A percentile compares a stretch with the other conserved stretches of the same genome.
phyloP scores from a whole-genome alignment of 1,140 invertebrate species.

The Aphelenchoides fujianensis region DNA sequence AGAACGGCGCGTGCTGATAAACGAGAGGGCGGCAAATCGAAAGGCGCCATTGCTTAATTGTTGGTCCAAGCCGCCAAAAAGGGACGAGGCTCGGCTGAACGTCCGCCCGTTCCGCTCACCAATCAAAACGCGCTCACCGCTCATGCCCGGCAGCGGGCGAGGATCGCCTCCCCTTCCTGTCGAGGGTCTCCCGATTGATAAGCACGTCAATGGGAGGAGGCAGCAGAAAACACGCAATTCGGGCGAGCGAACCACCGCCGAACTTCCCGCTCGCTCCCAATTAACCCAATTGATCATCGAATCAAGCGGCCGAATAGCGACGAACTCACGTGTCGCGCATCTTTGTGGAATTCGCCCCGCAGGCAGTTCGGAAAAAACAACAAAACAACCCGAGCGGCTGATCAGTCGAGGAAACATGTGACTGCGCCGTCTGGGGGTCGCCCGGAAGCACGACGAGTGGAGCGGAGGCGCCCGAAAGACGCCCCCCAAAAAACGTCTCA shows the following conservation, averaged over 20 bases:
- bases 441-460: not conserved
- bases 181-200: slow-evolving; percentile 1
- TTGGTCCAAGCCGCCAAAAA: not conserved
- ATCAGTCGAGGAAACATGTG: not conserved
- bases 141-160: not conserved
- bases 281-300: slow-evolving; percentile 6
- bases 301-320: not conserved
- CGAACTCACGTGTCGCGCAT: not conserved
- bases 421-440: slow-evolving; percentile 4
- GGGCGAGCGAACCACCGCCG: not conserved
- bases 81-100: not conserved
- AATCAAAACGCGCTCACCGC: too few relatives aligned
- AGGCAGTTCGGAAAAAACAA: slow-evolving; percentile 1
- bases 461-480: not conserved
- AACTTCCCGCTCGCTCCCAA: not conserved
- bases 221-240: slow-evolving; percentile 1
- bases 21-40: not conserved
- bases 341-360: not conserved
- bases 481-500: not conserved
- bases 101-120: too few relatives aligned
- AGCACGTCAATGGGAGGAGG: not conserved
- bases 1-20: not conserved
- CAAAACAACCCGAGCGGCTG: not conserved
- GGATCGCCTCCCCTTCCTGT: too few relatives aligned
- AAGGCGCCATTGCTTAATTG: not conserved